phyloP scores from a whole-genome alignment of 2,888 invertebrate genomes.

The Escarpia spicata region DNA sequence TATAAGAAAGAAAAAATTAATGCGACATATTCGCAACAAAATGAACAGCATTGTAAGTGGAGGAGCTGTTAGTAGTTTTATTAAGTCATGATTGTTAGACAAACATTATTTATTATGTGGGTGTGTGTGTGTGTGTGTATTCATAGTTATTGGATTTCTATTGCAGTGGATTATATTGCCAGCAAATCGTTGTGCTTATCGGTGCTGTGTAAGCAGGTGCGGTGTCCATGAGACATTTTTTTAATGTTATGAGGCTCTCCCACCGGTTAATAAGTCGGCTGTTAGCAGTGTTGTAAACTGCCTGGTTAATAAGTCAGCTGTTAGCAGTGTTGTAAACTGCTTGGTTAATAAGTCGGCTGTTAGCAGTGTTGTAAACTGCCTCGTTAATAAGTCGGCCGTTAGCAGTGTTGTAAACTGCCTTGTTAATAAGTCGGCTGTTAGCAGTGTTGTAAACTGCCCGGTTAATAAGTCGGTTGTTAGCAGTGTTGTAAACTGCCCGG shows the following conservation, averaged over 20 bases:
- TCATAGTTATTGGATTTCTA: not conserved
- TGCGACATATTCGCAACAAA: not conserved
- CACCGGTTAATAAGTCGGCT: not conserved
- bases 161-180: constrained; percentile 13
- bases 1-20: not conserved
- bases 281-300: too few species aligned
- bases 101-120: not conserved
- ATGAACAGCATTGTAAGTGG: not conserved
- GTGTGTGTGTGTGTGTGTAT: not conserved
- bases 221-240: not conserved
- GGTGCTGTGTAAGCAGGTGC: not conserved
- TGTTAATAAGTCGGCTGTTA: too few species aligned
- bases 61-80: not conserved
- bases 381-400: too few species aligned
- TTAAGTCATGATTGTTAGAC: not conserved
- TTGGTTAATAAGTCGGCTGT: too few species aligned
- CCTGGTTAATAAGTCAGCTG: too few species aligned
- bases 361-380: too few species aligned
- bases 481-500: too few species aligned
- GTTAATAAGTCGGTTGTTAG: too few species aligned
- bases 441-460: too few species aligned
- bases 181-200: not conserved
- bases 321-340: too few species aligned
- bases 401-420: too few species aligned
- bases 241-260: not conserved